A percentile compares a stretch with the other conserved stretches of the same genome.
Conservation (phyloP, 2,888 invertebrate genomes). For the Limnephilus rhombicus region DNA sequence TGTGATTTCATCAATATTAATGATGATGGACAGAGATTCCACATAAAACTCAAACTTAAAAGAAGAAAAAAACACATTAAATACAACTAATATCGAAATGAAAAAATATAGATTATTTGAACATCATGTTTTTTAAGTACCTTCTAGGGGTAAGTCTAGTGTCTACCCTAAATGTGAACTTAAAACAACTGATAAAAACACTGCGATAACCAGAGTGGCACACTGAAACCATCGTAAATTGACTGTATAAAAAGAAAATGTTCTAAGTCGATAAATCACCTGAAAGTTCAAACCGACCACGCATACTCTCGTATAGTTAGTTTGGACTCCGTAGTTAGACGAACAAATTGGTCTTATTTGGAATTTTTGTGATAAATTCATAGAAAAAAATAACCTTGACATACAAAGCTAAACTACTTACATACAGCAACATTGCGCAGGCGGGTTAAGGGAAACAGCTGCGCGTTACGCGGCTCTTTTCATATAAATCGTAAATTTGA, state of each 20-base stretch:
- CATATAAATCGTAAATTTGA: no score
- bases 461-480: no score
- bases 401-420: background rate
- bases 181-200: background rate
- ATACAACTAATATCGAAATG: background rate
- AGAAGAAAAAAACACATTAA: background rate
- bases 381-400: conserved; percentile 21
- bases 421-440: background rate
- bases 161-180: background rate
- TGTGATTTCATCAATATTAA: background rate
- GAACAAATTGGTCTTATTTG: conserved; percentile 16
- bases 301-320: background rate
- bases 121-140: background rate
- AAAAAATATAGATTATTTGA: background rate
- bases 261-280: conserved; percentile 19
- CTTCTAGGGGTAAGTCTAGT: background rate
- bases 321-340: background rate
- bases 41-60: no score
- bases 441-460: no score
- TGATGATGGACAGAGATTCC: no score
- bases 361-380: background rate
- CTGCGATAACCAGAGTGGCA: background rate
- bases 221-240: background rate
- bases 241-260: conserved; percentile 32
- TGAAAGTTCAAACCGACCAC: conserved; percentile 11